Evolutionary conservation across 2,888 invertebrate genomes (phyloP), one percentile per base, ranked within the genome.

Genomic region (Parnassius smintheus): DNA sequence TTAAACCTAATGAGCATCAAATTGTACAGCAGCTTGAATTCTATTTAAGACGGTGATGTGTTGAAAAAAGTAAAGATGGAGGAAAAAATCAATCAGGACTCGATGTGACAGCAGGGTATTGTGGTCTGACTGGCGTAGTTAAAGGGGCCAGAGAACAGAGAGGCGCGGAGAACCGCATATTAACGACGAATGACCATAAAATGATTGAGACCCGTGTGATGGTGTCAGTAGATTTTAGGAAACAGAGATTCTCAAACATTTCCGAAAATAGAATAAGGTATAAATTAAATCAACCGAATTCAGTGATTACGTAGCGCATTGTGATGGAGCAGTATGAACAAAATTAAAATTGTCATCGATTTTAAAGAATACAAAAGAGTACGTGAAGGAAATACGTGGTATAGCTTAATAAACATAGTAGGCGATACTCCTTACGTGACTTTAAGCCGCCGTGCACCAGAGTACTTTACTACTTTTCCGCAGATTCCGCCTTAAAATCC

Each of bases 11-110:
- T 78, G 82, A 44, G 64, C 52, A 35, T 60, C 49, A 66, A 54
- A 64, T 57, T 49, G 59, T 64, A 64, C 62, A 64, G 61, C 65
- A 69, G 68, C 81, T 84, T 80, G 74, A 81, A 88, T 88, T 88
- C 85, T 87, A 88, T 89, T 86, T 86, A 82, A 77, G 75, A 69
- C 68, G 52, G 66, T 76, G 71, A 70, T 75, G 73, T 78, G 73
- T 76, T 73, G 71, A 82, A 86, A 82, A 63, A 83, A 80, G 75
- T 72, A 67, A 48, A 56, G 65, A 59, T 72, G 70, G 70, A 74
- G 76, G 77, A 89, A 88, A 88, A 91, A 91, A 90, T 91, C 88
- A 88, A 90, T 91, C 89, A 88, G 88, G 87, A 82, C 77, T 77
- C 77, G 73, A 80, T 82, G 86, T 88, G 91, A 90, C 91, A 91